Evolutionary conservation across 2,113 vertebrate species (phyloP), one percentile per base, ranked within the genome.

Genomic region (Eubucco bourcierii): DNA sequence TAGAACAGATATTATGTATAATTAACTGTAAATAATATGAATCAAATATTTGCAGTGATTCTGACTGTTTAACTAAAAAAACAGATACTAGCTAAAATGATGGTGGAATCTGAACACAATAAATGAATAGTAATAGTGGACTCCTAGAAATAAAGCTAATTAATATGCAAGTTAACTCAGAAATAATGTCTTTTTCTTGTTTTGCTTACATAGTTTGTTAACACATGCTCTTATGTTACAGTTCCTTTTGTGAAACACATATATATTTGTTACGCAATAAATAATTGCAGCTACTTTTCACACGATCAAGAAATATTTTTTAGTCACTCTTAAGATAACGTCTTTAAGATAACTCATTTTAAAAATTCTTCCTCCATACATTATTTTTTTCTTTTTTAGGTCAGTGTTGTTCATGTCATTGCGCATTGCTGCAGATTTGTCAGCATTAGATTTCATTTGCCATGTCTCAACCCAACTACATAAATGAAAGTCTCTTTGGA

Each of bases 301-400:
- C 27, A 50, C 6, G 15, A 9, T 15, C 7, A 77, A 34, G 2
- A 87, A 50, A 55, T 39, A 31, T 7, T 10, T 64, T 82, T 47
- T 46, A 33, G 4, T 1, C 8, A 16, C 12, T 60, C 12, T 66
- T 74, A 56, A 20, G 8, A 31, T 1, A 59, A 0, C 2, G 2
- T 46, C 16, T 78, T 5, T 20, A 65, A 34, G 6, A 60, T 6
- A 74, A 73, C 7, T 44, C 0, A 37, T 41, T 50, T 75, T 31
- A 6, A n/a, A 31, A 61, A n/a, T 24, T 65, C 7, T 72, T 4
- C 11, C 4, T 53, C 14, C 10, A 5, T 27, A 25, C 1, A 25
- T 55, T 56, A 6, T 68, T 68, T 60, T 24, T 7, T 60, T 76
- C 4, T 2, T 9, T 46, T 87, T 73, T 41, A 84, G 4, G 10